Evolutionary conservation across 2,113 vertebrate species (phyloP).

Genomic region (Turnix velox): DNA sequence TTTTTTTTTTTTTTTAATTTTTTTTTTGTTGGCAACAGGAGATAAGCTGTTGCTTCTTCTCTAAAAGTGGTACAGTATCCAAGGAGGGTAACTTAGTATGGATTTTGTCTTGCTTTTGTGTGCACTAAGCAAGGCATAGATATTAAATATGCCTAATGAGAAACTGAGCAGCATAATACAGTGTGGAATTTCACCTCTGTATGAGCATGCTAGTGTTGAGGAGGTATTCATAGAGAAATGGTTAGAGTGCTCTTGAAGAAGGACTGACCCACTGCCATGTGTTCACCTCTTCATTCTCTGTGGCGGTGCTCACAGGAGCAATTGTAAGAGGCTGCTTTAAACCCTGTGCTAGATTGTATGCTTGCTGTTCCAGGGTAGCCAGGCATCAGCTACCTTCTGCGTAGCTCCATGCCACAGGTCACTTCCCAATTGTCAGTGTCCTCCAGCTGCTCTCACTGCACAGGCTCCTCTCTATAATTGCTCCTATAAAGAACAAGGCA

Average conservation of each 20-base stretch:
- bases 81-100: background rate
- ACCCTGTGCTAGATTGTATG: background rate
- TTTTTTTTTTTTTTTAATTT: background rate
- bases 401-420: background rate
- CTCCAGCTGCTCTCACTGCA: constrained; percentile 4
- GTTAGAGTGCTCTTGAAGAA: background rate
- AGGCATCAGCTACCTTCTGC: background rate
- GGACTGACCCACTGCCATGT: background rate
- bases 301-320: background rate
- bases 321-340: background rate
- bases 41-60: background rate
- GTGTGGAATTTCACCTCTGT: background rate
- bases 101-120: background rate
- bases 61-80: background rate
- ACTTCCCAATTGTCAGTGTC: background rate
- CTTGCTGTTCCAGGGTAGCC: background rate
- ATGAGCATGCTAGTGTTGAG: background rate
- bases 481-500: background rate
- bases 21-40: background rate
- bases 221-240: background rate
- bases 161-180: background rate
- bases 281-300: background rate
- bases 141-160: background rate
- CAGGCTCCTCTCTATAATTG: background rate
- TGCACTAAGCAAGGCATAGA: background rate